Evolutionary conservation across 2,888 invertebrate species (phyloP), one percentile per base, ranked within the genome.

Genomic region (Xanthorhoe designata): DNA sequence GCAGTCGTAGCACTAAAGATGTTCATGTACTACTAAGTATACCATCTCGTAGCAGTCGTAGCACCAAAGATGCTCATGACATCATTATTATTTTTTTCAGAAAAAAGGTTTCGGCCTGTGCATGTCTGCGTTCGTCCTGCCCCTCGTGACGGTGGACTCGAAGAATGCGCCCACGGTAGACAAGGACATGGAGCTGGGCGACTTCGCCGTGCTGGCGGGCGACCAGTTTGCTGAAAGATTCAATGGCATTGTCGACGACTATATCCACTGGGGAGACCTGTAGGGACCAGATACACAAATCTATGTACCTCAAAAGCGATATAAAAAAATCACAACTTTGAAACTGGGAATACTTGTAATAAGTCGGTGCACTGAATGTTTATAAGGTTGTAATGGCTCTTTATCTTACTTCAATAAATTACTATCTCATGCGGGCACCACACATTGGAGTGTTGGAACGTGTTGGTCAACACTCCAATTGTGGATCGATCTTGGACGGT

Each of bases 231-330:
- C 61, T 13, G 32, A 61, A 29, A 53, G 68, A 24, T 17, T 68
- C 13, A 68, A 64, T 15, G 68, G 58, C 0, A 61, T 84, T 17
- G 71, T 83, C 1, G 71, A 78, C 15, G 81, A 82, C 54, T 83
- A 72, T 47, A 63, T 79, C 3, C 59, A 69, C 18, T 79, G 75
- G 78, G 79, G 78, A 1, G 61, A 72, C 3, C n/a, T 76, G 1
- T 42, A 13, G 10, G 13, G 13, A 13, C 32, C 5, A 7, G 32
- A 32, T 7, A 32, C 7, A 6, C 5, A 32, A 32, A 24, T 24
- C 24, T n/a, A n/a, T n/a, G n/a, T n/a, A n/a, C n/a, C n/a, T n/a
- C n/a, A n/a, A n/a, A n/a, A n/a, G n/a, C n/a, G n/a, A n/a, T n/a
- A n/a, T n/a, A n/a, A n/a, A n/a, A n/a, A n/a, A n/a, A n/a, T n/a